Evolutionary conservation across 2,888 invertebrate genomes (phyloP).

Genomic region (Drosophila neotestacea): DNA sequence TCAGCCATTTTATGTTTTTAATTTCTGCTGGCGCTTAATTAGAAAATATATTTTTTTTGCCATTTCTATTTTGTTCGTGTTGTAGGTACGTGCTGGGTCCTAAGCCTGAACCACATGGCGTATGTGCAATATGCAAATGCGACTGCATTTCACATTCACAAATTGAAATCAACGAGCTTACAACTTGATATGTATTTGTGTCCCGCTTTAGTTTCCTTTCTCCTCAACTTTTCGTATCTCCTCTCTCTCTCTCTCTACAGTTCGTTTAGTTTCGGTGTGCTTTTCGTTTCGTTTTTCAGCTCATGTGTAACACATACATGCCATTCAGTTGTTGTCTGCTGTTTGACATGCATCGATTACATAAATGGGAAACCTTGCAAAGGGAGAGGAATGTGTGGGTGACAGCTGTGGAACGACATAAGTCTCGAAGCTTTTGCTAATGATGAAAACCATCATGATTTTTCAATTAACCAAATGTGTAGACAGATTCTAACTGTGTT

Average conservation of each 20-base stretch:
- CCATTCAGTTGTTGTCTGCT: constrained; percentile 57
- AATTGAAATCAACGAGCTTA: constrained; percentile 80
- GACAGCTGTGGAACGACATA: constrained; percentile 56
- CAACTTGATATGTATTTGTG: constrained; percentile 72
- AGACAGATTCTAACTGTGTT: constrained; percentile 30
- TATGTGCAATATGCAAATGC: constrained; percentile 76
- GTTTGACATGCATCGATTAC: constrained; percentile 81
- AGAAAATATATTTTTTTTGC: constrained; percentile 55
- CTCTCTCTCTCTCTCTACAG: constrained; percentile 10
- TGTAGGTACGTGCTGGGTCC: constrained; percentile 40
- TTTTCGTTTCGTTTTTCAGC: constrained; percentile 58
- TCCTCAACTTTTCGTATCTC: neutral
- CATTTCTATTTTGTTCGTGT: constrained; percentile 13
- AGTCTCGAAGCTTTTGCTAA: constrained; percentile 78
- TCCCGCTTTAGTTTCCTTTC: constrained; percentile 39
- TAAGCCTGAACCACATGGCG: constrained; percentile 51
- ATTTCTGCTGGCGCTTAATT: constrained; percentile 68
- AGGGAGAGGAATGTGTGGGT: neutral
- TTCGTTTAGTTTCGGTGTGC: constrained; percentile 39
- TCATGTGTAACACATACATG: constrained; percentile 45
- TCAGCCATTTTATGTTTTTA: constrained; percentile 46
- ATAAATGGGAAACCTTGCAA: constrained; percentile 54
- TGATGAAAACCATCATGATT: constrained; percentile 76
- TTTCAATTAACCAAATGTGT: constrained; percentile 76
- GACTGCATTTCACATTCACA: constrained; percentile 72